phyloP scores from a whole-genome alignment of 1,140 invertebrate species.

The Drosophila pandora region DNA sequence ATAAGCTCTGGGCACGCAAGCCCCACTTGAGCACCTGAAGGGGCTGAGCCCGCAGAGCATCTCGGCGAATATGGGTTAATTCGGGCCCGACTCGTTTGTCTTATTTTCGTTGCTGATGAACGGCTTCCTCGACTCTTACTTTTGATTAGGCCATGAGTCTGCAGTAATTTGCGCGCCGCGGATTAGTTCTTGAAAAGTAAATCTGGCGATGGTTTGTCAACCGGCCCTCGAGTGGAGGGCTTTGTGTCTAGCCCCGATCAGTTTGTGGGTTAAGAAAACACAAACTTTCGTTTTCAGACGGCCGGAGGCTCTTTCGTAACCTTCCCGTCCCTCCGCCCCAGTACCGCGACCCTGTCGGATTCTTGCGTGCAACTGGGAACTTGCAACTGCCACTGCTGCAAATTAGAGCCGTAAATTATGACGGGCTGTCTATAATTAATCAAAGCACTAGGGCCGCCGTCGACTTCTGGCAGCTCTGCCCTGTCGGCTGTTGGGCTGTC shows the following conservation, averaged over 20 bases:
- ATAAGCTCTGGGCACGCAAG: conserved; percentile 53
- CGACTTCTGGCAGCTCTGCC: background rate
- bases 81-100: conserved; percentile 35
- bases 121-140: conserved; percentile 78
- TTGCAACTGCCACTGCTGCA: conserved; percentile 31
- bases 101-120: conserved; percentile 78
- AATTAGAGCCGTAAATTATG: conserved; percentile 75
- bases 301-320: conserved; percentile 49
- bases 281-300: conserved; percentile 66
- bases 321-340: background rate
- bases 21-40: conserved; percentile 14
- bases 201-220: conserved; percentile 77
- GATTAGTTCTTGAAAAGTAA: conserved; percentile 82
- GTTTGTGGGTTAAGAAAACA: conserved; percentile 71
- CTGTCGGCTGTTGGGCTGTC: background rate
- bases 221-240: conserved; percentile 27
- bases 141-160: conserved; percentile 76
- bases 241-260: background rate
- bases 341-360: conserved; percentile 14
- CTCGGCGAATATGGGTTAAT: conserved; percentile 69
- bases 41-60: conserved; percentile 25
- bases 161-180: conserved; percentile 48
- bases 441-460: conserved; percentile 72
- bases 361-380: conserved; percentile 60
- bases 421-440: conserved; percentile 77